Conservation (phyloP, 1,140 invertebrate species). For the Bicyclus anynana region DNA sequence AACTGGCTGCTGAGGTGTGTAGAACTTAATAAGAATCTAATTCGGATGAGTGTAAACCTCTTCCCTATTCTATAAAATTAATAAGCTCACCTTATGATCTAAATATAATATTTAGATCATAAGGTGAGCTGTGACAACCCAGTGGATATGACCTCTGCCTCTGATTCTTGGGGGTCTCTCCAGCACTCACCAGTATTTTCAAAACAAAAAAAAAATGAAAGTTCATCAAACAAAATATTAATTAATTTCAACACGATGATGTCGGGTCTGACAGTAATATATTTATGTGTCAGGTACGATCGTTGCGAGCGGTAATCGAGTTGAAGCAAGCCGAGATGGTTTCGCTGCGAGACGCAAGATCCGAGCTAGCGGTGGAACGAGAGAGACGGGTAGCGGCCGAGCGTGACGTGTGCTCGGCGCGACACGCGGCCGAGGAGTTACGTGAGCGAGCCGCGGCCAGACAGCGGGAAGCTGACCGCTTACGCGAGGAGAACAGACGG, state of each 20-base stretch:
- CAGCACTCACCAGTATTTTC: too few species aligned
- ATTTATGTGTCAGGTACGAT: conserved; percentile 79
- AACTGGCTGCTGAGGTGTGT: conserved; percentile 66
- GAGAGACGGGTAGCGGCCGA: conserved; percentile 78
- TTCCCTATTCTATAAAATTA: too few species aligned
- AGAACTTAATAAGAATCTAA: background rate
- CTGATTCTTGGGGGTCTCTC: too few species aligned
- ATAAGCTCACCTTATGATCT: too few species aligned
- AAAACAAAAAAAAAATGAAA: too few species aligned
- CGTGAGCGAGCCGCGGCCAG: conserved; percentile 75
- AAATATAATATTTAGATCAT: too few species aligned
- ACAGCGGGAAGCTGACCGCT: conserved; percentile 62
- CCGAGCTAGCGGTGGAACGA: conserved; percentile 77
- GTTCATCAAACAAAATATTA: too few species aligned
- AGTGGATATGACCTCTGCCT: too few species aligned
- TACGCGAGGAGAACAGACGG: conserved; percentile 80
- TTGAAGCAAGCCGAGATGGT: conserved; percentile 85
- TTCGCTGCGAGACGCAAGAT: conserved; percentile 81
- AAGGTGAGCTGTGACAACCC: too few species aligned
- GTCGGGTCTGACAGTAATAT: too few species aligned
- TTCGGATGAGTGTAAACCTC: background rate
- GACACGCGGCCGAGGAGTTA: conserved; percentile 77
- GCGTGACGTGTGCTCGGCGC: conserved; percentile 74
- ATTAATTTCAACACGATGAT: too few species aligned
- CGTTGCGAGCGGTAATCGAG: conserved; percentile 85